A percentile compares a stretch with the other conserved stretches of the same genome.
phyloP scores from a whole-genome alignment of 2,888 invertebrate genomes.

The Lithosia quadra region DNA sequence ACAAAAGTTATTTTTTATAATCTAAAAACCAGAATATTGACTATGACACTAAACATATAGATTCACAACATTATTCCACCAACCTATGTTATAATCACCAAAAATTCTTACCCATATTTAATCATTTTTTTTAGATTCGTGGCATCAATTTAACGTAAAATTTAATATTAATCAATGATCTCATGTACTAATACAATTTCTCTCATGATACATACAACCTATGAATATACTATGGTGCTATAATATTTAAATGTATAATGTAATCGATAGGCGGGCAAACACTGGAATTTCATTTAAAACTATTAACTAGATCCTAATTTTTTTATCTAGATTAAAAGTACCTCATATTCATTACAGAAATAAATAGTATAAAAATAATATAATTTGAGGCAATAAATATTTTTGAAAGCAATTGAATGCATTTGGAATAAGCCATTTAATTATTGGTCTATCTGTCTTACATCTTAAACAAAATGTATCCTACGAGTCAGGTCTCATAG shows the following conservation, averaged over 20 bases:
- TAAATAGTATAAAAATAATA: slow-evolving; percentile 24
- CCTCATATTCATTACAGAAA: slow-evolving; percentile 21
- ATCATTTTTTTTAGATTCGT: slow-evolving; percentile 19
- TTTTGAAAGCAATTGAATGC: slow-evolving; percentile 17
- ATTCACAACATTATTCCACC: not conserved
- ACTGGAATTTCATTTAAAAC: slow-evolving; percentile 52
- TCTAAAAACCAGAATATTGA: slow-evolving; percentile 26
- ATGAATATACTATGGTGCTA: slow-evolving; percentile 36
- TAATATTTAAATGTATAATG: slow-evolving; percentile 31
- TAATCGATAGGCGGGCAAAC: slow-evolving; percentile 56
- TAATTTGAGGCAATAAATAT: slow-evolving; percentile 19
- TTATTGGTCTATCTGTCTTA: slow-evolving; percentile 12
- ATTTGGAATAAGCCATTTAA: slow-evolving; percentile 26
- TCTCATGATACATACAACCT: slow-evolving; percentile 27
- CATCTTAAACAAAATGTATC: not conserved
- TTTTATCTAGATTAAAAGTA: slow-evolving; percentile 25
- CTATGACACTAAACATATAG: slow-evolving; percentile 19
- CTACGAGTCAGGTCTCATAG: not conserved
- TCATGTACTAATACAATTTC: slow-evolving; percentile 7
- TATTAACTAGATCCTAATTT: slow-evolving; percentile 29
- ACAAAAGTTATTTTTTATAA: slow-evolving; percentile 27
- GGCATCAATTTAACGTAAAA: not conserved
- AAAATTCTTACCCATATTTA: slow-evolving; percentile 11
- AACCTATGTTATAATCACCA: not conserved
- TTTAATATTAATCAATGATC: slow-evolving; percentile 18